Evolutionary conservation across 2,888 invertebrate species (phyloP).

Genomic region (Amblyteles armatorius): DNA sequence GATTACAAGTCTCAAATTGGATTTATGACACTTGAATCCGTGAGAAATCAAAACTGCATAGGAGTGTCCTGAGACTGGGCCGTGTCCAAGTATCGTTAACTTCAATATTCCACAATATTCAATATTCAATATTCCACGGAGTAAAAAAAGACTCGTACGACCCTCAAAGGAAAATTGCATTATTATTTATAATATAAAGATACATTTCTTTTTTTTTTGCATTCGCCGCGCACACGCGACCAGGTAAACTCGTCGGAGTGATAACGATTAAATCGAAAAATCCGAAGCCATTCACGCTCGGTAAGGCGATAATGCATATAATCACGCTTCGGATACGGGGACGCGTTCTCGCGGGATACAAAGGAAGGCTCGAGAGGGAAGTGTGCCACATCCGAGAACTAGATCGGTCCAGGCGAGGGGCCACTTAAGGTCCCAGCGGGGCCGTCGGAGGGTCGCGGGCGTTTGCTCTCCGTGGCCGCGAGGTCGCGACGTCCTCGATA

Average conservation of each 20-base stretch:
- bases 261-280: conserved; percentile 56
- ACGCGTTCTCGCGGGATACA: conserved; percentile 14
- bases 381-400: conserved; percentile 65
- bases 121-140: neutral
- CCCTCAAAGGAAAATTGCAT: conserved; percentile 26
- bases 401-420: conserved; percentile 47
- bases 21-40: too few species aligned
- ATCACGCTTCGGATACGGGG: conserved; percentile 52
- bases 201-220: too few species aligned
- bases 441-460: conserved; percentile 62
- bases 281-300: conserved; percentile 56
- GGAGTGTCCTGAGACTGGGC: too few species aligned
- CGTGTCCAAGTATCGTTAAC: too few species aligned
- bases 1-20: too few species aligned
- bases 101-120: neutral
- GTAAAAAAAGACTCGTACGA: neutral
- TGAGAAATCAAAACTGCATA: too few species aligned
- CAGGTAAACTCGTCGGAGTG: conserved; percentile 21
- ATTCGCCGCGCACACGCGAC: neutral
- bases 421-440: conserved; percentile 57
- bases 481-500: conserved; percentile 65
- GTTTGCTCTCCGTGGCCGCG: conserved; percentile 54
- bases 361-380: conserved; percentile 30
- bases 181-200: conserved; percentile 36
- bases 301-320: conserved; percentile 63